Evolutionary conservation across 2,113 vertebrate genomes (phyloP).

Genomic region (Phasianus colchicus): DNA sequence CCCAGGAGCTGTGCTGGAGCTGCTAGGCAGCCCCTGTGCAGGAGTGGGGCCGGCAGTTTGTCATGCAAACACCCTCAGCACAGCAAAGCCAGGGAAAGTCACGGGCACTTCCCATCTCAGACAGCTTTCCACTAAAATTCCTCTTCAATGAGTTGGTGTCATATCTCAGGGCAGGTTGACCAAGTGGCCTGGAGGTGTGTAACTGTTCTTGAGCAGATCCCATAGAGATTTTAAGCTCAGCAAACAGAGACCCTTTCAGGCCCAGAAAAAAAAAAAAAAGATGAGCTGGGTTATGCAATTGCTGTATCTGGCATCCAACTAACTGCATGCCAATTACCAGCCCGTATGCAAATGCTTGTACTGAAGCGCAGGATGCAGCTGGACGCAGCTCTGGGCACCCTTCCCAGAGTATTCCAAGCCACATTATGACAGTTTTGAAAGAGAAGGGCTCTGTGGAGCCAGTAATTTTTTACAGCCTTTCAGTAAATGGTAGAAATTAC

Average conservation of each 20-base stretch:
- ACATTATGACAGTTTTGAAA: constrained; percentile 64
- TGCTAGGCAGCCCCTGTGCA: neutral
- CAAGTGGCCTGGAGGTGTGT: neutral
- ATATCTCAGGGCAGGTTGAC: constrained; percentile 29
- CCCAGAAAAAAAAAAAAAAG: neutral
- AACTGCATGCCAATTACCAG: constrained; percentile 53
- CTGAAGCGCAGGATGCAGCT: constrained; percentile 63
- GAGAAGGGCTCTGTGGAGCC: constrained; percentile 12
- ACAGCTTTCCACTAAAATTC: constrained; percentile 45
- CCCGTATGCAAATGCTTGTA: constrained; percentile 41
- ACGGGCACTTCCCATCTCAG: neutral
- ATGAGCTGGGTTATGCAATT: constrained; percentile 57
- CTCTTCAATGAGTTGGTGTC: neutral
- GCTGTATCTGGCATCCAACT: constrained; percentile 50
- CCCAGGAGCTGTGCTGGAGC: neutral
- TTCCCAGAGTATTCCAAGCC: constrained; percentile 57
- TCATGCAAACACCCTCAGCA: fast-evolving
- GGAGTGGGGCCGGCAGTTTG: neutral
- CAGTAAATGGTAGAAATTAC: constrained; percentile 54
- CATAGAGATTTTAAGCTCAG: constrained; percentile 30
- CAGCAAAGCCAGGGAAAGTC: neutral
- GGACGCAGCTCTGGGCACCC: constrained; percentile 43
- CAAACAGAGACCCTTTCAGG: neutral
- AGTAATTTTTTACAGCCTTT: constrained; percentile 61
- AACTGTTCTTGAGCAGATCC: constrained; percentile 14